Base-by-base conservation (phyloP, 2,113 vertebrate species). In the Nycticryphes semicollaris region DNA sequence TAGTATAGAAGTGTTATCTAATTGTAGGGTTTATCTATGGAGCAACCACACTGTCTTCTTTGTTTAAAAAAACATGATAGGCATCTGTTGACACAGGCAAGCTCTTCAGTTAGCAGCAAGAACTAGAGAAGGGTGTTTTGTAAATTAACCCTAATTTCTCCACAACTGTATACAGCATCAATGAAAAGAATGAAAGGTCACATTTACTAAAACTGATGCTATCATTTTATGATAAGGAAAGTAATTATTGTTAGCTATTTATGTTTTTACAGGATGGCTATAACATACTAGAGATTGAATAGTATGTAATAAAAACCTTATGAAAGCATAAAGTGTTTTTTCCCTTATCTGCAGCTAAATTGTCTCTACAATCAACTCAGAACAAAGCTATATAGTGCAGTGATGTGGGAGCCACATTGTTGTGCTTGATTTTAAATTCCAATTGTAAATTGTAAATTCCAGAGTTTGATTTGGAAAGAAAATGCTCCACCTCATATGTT, bases 261-360 rank as follows among this genome's bases (percentile, higher is more conserved):
- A 57, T 37, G 16, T 2, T 76, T 66, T 31, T 47, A 41, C n/a
- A 53, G 5, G 14, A 8, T 53, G 18, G 11, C 14, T 59, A 83
- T 90, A 92, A 86, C 82, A 75, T 84, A 91, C 80, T 81, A 73
- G 47, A 39, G 9, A 22, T 31, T 21, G 12, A 31, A 8, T 27
- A 91, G 67, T 86, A 90, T 82, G 81, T 93, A 93, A 95, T 74
- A 63, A 22, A 39, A 37, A 54, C 88, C 59, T n/a, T 95, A 85
- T 23, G 79, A 94, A 83, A 82, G 89, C 35, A 50, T 93, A 82
- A 82, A 64, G 18, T 75, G 6, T 31, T 50, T 66, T 76, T 87
- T 87, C 43, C 21, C 13, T 30, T 43, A 28, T 66, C 25, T 64
- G 53, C 12, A 37, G 9, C 20, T 48, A 50, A 69, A n/a, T 51